phyloP scores from a whole-genome alignment of 2,113 vertebrate genomes.

The Colossoma macropomum region DNA sequence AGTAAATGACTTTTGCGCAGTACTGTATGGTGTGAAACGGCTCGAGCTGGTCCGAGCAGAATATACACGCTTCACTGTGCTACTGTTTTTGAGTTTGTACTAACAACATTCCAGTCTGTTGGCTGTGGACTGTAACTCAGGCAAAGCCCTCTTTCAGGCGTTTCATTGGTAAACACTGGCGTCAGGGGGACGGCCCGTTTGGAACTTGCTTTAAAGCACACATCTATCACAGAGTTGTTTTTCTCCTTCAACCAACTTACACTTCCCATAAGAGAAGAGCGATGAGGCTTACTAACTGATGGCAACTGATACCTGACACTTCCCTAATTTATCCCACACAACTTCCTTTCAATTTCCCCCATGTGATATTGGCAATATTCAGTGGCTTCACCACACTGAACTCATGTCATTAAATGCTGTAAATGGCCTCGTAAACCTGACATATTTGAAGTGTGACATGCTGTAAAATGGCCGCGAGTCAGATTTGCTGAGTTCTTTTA shows the following conservation, averaged over 20 bases:
- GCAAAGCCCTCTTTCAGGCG: conserved; percentile 48
- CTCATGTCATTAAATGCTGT: neutral
- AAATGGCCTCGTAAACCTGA: neutral
- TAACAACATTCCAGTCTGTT: conserved; percentile 68
- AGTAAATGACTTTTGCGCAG: neutral
- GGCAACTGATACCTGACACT: neutral
- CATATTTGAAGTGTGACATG: conserved; percentile 6
- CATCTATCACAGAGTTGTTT: neutral
- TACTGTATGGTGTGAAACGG: neutral
- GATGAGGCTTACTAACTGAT: neutral
- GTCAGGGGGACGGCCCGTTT: conserved; percentile 40
- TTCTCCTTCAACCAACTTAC: neutral
- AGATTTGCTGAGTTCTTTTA: neutral
- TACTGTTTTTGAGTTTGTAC: conserved; percentile 54
- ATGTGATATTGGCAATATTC: neutral
- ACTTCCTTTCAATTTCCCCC: neutral
- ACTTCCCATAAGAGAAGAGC: conserved; percentile 7
- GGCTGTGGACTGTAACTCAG: conserved; percentile 58
- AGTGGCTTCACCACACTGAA: conserved; percentile 5
- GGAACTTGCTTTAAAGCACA: conserved; percentile 29
- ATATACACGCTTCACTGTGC: neutral
- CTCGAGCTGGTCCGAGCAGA: conserved; percentile 2
- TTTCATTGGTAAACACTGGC: conserved; percentile 66
- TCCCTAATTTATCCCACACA: conserved; percentile 7
- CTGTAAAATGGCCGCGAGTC: neutral